Conservation (phyloP, 1,140 invertebrate genomes). For the Sipha flava region DNA sequence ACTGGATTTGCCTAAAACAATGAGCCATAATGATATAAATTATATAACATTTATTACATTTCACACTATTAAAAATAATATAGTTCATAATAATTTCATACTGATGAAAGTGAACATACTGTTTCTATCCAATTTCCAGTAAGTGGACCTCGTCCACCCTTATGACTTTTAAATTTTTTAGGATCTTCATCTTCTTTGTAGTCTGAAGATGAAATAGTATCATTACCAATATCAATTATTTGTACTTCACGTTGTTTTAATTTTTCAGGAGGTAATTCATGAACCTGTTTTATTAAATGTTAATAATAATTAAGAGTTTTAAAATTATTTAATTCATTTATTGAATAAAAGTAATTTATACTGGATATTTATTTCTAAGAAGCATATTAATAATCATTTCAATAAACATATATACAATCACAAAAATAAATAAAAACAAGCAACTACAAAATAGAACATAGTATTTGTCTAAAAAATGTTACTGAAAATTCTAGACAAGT, state of each 20-base stretch:
- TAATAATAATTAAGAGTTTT: background rate
- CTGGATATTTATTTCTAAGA: too few species aligned
- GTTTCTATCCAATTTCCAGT: constrained; percentile 69
- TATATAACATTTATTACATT: background rate
- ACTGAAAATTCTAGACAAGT: too few species aligned
- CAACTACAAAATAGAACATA: too few species aligned
- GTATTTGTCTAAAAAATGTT: too few species aligned
- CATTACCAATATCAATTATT: constrained; percentile 91
- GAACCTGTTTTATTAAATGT: constrained; percentile 54
- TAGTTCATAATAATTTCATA: too few species aligned
- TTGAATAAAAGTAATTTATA: too few species aligned
- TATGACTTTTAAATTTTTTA: constrained; percentile 77
- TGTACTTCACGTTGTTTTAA: constrained; percentile 81
- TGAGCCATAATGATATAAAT: background rate
- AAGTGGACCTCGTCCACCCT: constrained; percentile 90
- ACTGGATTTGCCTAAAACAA: constrained; percentile 59
- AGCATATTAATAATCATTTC: too few species aligned
- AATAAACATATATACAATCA: too few species aligned
- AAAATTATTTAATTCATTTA: too few species aligned
- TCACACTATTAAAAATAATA: too few species aligned
- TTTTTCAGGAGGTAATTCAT: constrained; percentile 79
- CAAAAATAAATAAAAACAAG: too few species aligned
- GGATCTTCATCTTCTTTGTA: constrained; percentile 88
- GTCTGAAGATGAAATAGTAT: constrained; percentile 66
- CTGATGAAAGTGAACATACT: constrained; percentile 14